Percentiles rank a stretch among this genome's conserved stretches.
These are phyloP conservation scores for Cyrtodaria siliqua DNA, from an alignment of 2,888 invertebrate species.

Conservation along the genomic window DNA sequence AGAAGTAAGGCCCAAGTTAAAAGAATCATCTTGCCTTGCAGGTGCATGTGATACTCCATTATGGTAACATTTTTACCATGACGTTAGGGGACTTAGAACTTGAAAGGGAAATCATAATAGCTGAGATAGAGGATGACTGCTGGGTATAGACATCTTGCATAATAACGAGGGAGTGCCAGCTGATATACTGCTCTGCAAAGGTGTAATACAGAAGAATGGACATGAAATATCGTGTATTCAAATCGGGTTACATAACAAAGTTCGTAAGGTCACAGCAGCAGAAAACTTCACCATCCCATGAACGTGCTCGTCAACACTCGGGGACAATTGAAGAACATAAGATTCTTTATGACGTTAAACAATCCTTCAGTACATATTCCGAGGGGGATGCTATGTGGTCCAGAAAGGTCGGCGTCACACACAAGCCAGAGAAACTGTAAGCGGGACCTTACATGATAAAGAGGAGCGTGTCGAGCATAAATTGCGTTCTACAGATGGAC, in stretches of 20 bases:
- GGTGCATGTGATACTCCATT: conserved; percentile 25
- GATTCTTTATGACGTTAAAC: background rate
- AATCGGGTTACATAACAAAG: conserved; percentile 7
- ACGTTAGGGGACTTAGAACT: conserved; percentile 9
- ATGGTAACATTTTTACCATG: conserved; percentile 31
- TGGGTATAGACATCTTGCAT: conserved; percentile 48
- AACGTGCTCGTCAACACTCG: background rate
- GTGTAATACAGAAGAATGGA: conserved; percentile 11
- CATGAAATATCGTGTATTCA: conserved; percentile 36
- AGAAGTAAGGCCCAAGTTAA: conserved; percentile 4
- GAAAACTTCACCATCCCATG: conserved; percentile 45
- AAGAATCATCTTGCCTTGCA: background rate
- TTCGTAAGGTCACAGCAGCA: conserved; percentile 36
- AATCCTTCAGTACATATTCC: background rate
- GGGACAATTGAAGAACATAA: background rate
- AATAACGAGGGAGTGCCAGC: conserved; percentile 23
- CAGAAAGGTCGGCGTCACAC: conserved; percentile 7
- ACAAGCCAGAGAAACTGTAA: conserved; percentile 9
- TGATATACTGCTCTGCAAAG: conserved; percentile 43
- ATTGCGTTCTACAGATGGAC: conserved; percentile 22
- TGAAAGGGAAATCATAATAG: conserved; percentile 22
- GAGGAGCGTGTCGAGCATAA: conserved; percentile 13
- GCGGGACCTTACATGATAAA: conserved; percentile 13
- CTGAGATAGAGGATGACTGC: conserved; percentile 50
- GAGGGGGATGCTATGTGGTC: conserved; percentile 6